phyloP scores from a whole-genome alignment of 2,888 invertebrate species.

The Crossocerus cetratus region DNA sequence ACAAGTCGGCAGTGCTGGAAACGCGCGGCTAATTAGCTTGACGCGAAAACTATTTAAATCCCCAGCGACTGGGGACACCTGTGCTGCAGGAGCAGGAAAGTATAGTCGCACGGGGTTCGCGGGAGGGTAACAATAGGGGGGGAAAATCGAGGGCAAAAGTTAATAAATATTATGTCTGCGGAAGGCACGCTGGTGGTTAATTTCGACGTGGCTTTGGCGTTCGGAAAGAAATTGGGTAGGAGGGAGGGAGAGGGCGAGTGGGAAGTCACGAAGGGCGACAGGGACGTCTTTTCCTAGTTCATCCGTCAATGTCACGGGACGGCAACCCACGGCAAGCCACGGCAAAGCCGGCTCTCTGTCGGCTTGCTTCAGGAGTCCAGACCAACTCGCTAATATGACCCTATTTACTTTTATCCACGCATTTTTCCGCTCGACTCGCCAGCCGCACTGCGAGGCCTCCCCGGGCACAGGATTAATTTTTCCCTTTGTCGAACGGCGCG shows the following conservation, averaged over 20 bases:
- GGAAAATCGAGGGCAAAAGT: conserved; percentile 20
- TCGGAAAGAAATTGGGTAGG: background rate
- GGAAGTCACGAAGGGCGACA: conserved; percentile 41
- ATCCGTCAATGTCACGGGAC: conserved; percentile 71
- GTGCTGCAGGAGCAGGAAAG: background rate
- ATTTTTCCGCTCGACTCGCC: conserved; percentile 46
- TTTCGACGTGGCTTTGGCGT: conserved; percentile 2
- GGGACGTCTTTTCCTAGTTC: conserved; percentile 67
- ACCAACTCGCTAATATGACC: conserved; percentile 47
- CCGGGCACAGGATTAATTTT: conserved; percentile 27
- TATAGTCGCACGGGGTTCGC: background rate
- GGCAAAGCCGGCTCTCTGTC: conserved; percentile 32
- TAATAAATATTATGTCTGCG: conserved; percentile 37
- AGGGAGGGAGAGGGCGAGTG: conserved; percentile 12
- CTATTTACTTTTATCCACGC: conserved; percentile 52
- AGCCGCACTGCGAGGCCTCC: conserved; percentile 18
- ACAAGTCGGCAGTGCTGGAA: background rate
- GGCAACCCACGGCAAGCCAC: conserved; percentile 18
- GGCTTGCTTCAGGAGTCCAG: conserved; percentile 33
- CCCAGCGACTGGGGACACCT: background rate
- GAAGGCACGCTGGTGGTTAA: conserved; percentile 29
- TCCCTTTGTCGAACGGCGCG: conserved; percentile 9
- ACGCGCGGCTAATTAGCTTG: background rate
- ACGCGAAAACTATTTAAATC: conserved; percentile 1
- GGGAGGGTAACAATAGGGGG: conserved; percentile 18